Evolutionary conservation across 2,888 invertebrate genomes (phyloP), one percentile per base, ranked within the genome.

Genomic region (Andrena camellia): DNA sequence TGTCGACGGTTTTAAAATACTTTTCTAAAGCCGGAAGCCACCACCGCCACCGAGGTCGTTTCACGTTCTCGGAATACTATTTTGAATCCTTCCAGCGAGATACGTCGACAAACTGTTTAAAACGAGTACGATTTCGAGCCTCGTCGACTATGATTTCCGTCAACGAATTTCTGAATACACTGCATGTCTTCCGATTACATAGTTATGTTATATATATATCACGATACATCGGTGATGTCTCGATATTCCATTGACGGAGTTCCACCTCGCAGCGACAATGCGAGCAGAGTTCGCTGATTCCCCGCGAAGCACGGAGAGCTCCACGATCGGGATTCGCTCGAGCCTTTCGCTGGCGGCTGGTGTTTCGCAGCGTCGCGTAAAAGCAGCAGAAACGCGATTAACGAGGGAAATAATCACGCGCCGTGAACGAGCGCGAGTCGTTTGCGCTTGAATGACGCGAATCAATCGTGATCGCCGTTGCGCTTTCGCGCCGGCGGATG

Each of bases 341-440:
- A 74, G 26, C 23, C 20, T 20, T 72, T 42, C n/a, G 10, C 2
- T 13, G 57, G 17, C 1, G 31, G 13, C 23, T n/a, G 29, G 42
- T 23, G 35, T 67, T 77, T 77, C 57, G 66, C 31, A 26, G 35
- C n/a, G 62, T 10, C 31, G 67, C 26, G 17, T 10, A 10, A 42
- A 52, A 60, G n/a, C 26, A 35, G 31, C 35, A 48, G 59, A 60
- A 68, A 48, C 59, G 20, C 59, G 48, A 68, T 48, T 63, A 48
- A 77, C 60, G 60, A 35, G 60, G 67, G 50, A 68, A 63, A 63
- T 62, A 78, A 78, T 78, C 76, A 52, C 42, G 8, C 31, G 52
- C 52, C 48, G 54, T 23, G 23, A 26, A 75, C 75, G 75, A 52
- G n/a, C n/a, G 8, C 72, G 77, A 73, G 57, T 57, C 77, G 23